Percentiles rank a stretch among this genome's conserved stretches.
Conservation (phyloP, 2,888 invertebrate species). For the Dasysyrphus tricinctus region DNA sequence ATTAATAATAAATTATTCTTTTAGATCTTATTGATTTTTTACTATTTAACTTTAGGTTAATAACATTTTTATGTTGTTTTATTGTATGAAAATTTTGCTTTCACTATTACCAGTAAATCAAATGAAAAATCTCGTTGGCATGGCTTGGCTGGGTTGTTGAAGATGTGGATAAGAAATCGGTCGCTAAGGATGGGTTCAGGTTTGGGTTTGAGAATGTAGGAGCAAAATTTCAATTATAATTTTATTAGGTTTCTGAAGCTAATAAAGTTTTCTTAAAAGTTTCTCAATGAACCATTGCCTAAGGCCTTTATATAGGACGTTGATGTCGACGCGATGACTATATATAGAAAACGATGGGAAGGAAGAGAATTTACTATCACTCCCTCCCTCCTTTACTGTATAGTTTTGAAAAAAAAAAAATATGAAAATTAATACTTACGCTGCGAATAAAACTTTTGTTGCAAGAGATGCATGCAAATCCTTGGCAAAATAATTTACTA, state of each 20-base stretch:
- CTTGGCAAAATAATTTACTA: conserved; percentile 55
- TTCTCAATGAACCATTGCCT: conserved; percentile 51
- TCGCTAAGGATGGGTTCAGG: background rate
- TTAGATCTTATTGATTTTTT: background rate
- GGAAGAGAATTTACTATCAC: conserved; percentile 13
- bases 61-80: background rate
- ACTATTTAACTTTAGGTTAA: background rate
- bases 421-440: conserved; percentile 43
- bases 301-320: conserved; percentile 22
- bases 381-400: background rate
- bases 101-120: conserved; percentile 12
- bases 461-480: conserved; percentile 52
- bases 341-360: background rate
- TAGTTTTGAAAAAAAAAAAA: conserved; percentile 13
- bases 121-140: background rate
- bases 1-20: background rate
- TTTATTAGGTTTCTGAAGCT: conserved; percentile 60
- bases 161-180: background rate
- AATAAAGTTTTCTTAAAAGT: conserved; percentile 60
- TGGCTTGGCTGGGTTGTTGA: background rate
- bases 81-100: conserved; percentile 17
- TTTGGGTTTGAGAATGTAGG: background rate
- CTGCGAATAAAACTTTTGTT: conserved; percentile 50
- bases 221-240: conserved; percentile 56
- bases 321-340: background rate